A percentile compares a stretch with the other conserved stretches of the same genome.
Evolutionary conservation across 1,140 invertebrate genomes (phyloP).

Genomic region (Drosophila obscura): DNA sequence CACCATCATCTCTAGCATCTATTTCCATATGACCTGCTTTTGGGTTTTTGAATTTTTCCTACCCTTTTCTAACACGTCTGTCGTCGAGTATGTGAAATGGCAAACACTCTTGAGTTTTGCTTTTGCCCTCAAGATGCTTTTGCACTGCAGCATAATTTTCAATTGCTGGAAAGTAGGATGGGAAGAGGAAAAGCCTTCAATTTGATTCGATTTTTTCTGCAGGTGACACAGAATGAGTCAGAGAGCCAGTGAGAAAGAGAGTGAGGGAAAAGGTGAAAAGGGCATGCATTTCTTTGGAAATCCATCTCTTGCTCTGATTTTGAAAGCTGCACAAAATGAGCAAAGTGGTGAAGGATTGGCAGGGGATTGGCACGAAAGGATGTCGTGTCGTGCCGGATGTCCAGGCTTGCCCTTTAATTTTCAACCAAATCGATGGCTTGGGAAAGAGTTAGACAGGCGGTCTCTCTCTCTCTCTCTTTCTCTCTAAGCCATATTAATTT

Average conservation of each 20-base stretch:
- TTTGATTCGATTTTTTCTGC: conserved; percentile 36
- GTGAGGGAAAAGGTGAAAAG: neutral
- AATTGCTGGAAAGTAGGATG: conserved; percentile 21
- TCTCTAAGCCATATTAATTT: conserved; percentile 47
- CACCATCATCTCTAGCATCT: conserved; percentile 33
- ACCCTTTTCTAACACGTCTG: conserved; percentile 6
- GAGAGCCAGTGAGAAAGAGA: neutral
- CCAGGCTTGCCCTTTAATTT: conserved; percentile 17
- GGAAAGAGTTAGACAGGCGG: neutral
- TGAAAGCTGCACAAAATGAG: conserved; percentile 37
- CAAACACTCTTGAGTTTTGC: conserved; percentile 49
- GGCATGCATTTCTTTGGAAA: conserved; percentile 11
- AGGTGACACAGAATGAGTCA: conserved; percentile 8
- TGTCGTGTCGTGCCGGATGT: conserved; percentile 3
- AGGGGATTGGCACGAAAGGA: too few relatives aligned
- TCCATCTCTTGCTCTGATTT: conserved; percentile 34
- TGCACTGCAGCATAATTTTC: conserved; percentile 53
- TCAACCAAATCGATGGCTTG: conserved; percentile 36
- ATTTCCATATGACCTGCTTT: conserved; percentile 80
- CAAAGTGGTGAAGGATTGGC: neutral
- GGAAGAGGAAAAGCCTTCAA: conserved; percentile 32
- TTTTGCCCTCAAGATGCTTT: conserved; percentile 23
- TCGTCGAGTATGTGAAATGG: conserved; percentile 41
- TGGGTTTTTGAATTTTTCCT: conserved; percentile 21
- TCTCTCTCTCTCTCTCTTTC: neutral